Base-by-base conservation (phyloP, 2,888 invertebrate species). In the Apoda limacodes region DNA sequence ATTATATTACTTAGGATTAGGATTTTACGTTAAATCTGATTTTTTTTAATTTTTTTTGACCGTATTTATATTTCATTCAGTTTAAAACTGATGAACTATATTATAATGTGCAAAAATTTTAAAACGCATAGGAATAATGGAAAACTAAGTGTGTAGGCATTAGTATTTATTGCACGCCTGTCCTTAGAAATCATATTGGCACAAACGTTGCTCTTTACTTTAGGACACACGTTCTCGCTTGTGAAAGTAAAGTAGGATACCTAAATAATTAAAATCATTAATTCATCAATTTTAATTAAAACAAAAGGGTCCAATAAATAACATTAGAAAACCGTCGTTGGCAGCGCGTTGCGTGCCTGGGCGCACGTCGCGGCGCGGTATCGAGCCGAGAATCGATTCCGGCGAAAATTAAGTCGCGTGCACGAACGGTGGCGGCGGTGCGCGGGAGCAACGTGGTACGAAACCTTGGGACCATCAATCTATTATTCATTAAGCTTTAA, bases 401-500 rank as follows among this genome's bases (percentile, higher is more conserved):
- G 50, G 65, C 42, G 62, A 60, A 65, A 66, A 69, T 69, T 68
- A 66, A 69, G 65, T 66, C 55, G 59, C 45, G 52, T 44, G 50
- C 60, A 63, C 60, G 58, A 65, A 55, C 45, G 7, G 40, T 28
- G 38, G 32, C 32, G 42, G 40, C 30, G 38, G 32, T 34, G 42
- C 36, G 45, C 48, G 34, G 32, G 41, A 40, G 36, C 33, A 11
- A 26, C 49, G 40, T 48, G 42, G 34, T 32, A 2, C 1, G 0
- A 34, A 62, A 67, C 66, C 39, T 43, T 48, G 41, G 36, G 30
- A n/a, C n/a, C n/a, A n/a, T n/a, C n/a, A n/a, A n/a, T n/a, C n/a
- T n/a, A n/a, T n/a, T n/a, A n/a, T n/a, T n/a, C n/a, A n/a, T n/a
- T n/a, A n/a, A n/a, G n/a, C n/a, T n/a, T n/a, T n/a, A n/a, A n/a